Base-by-base conservation (phyloP, 2,113 vertebrate genomes). In the Myrmophylax atrothorax region DNA sequence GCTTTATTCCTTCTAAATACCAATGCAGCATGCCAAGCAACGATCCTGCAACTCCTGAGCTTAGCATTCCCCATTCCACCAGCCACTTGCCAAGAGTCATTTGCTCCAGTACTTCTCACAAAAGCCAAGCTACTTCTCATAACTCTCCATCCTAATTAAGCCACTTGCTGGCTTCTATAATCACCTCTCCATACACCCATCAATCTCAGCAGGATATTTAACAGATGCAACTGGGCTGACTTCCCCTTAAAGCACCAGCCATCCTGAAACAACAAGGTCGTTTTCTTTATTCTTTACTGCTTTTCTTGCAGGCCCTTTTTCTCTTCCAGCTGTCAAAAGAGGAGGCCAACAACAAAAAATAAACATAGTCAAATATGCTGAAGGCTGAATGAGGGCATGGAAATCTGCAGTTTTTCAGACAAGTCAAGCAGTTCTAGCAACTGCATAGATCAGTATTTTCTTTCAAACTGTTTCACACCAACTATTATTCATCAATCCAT, bases 101-200 rank as follows among this genome's bases (percentile, higher is more conserved):
- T 95, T 96, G 70, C 74, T 96, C 78, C 74, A 64, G 77, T 49
- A 66, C 77, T 76, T 91, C 58, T 81, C 76, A 91, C 69, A 85
- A 94, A 94, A 96, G 89, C 89, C 87, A 93, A 95, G 53, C 87
- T 79, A 64, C 89, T 96, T 87, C 95, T 92, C 84, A 87, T 94
- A 89, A 89, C 66, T 94, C 91, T 95, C 70, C 66, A 91, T 78
- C 91, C 91, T 93, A 96, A 96, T 95, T 96, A 96, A 96, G 89
- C 77, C 82, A 42, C 94, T 96, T 62, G 62, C 91, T 96, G 94
- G 87, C 81, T 96, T 94, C 94, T 84, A 55, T 95, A 94, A 95
- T 93, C 91, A 87, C 87, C 77, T 93, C 94, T 95, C 89, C 91
- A 84, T 72, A 89, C 85, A 87, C 44, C 89, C 84, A 68, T 95